Evolutionary conservation across 1,140 invertebrate genomes (phyloP).

Genomic region (Gryon sp.): DNA sequence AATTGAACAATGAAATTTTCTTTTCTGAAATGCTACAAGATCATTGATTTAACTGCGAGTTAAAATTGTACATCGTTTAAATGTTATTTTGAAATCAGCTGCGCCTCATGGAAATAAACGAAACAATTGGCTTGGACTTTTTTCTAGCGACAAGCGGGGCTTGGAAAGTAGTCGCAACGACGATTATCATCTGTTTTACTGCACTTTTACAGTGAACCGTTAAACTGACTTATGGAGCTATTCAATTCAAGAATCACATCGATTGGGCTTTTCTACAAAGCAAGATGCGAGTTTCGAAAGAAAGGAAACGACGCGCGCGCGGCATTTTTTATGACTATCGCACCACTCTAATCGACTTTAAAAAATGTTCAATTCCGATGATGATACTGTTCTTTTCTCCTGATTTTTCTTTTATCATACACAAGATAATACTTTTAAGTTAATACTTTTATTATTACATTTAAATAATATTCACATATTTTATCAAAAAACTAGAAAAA

Average conservation of each 20-base stretch:
- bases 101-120: constrained; percentile 32
- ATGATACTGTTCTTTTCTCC: no score
- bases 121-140: constrained; percentile 36
- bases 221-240: constrained; percentile 37
- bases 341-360: constrained; percentile 3
- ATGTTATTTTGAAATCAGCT: constrained; percentile 24
- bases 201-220: constrained; percentile 43
- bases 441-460: no score
- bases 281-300: constrained; percentile 3
- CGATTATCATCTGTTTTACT: constrained; percentile 44
- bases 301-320: constrained; percentile 10
- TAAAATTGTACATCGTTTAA: constrained; percentile 2
- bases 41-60: constrained; percentile 15
- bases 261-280: constrained; percentile 31
- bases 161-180: constrained; percentile 22
- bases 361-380: background rate
- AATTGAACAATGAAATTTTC: no score
- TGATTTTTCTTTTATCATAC: no score
- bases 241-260: constrained; percentile 27
- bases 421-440: no score
- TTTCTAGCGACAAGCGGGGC: constrained; percentile 21
- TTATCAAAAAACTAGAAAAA: no score
- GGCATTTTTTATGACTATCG: constrained; percentile 29
- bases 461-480: no score
- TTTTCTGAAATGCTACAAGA: no score